Base-by-base conservation (phyloP, 1,140 invertebrate species). In the Ooceraea biroi region DNA sequence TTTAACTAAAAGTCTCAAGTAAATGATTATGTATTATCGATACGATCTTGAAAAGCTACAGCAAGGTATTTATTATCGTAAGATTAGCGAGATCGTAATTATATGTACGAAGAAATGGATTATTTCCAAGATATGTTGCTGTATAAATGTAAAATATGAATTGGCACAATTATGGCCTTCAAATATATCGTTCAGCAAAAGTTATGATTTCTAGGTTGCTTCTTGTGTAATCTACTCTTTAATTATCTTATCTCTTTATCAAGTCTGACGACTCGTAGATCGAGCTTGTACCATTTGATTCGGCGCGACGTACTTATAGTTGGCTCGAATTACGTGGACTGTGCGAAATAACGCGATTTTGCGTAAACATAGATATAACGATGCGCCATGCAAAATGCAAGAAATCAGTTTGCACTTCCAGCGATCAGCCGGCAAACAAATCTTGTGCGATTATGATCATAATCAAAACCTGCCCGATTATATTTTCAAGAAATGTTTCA, bases 231-330 rank as follows among this genome's bases (percentile, higher is more conserved):
- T 80, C 52, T 69, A 25, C 57, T 80, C 50, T 80, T 80, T 80
- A 80, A 80, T 69, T 80, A 80, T 80, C 76, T 80, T 80, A 80
- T 80, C 76, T 80, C n/a, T 71, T 77, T 80, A 80, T 80, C 76
- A 19, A 14, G 44, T 57, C 30, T 44, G 22, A 46, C 41, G 50
- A 80, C 5, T 71, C 36, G 44, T 50, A 57, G n/a, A n/a, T 27
- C 2, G 36, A 36, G 12, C 4, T n/a, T 52, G 44, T 69, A 44
- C 22, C 22, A n/a, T 44, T 55, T 10, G 30, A 17, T 58, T 8
- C 7, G n/a, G 14, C 10, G 66, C 2, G 46, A n/a, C n/a, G n/a
- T n/a, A n/a, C n/a, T n/a, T 57, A 1, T n/a, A 52, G 48, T 69
- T 50, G 14, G 25, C 25, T 46, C 61, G 11, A 77, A 66, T 80